A percentile compares a stretch with the other conserved stretches of the same genome.
These are phyloP conservation scores for Maconellicoccus hirsutus DNA, from an alignment of 1,140 invertebrate genomes.

Conservation along the genomic window DNA sequence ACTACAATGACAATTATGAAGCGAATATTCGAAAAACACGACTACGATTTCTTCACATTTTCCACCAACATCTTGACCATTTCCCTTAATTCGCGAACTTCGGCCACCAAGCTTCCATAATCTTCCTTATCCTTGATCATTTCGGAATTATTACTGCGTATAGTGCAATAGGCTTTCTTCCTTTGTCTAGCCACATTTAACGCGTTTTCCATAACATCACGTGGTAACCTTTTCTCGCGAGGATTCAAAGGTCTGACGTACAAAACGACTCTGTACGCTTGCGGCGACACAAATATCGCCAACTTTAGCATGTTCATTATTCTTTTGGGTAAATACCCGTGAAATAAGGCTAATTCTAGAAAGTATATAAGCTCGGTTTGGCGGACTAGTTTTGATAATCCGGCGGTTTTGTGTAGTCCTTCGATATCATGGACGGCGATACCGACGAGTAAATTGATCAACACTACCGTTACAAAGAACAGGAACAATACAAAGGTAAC, in stretches of 20 bases:
- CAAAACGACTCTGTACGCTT: conserved; percentile 59
- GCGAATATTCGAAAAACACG: not conserved
- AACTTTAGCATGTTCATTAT: conserved; percentile 56
- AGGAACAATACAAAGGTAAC: conserved; percentile 60
- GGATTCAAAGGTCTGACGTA: conserved; percentile 69
- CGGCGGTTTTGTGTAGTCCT: conserved; percentile 60
- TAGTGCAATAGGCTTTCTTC: not conserved
- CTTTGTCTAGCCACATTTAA: conserved; percentile 56
- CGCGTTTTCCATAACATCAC: conserved; percentile 58
- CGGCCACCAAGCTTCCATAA: not conserved
- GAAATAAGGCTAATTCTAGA: conserved; percentile 55
- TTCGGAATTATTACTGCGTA: not conserved
- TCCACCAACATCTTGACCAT: not conserved
- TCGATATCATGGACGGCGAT: conserved; percentile 71
- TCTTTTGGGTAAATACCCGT: conserved; percentile 53
- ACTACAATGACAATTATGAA: too few relatives aligned
- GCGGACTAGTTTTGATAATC: conserved; percentile 58
- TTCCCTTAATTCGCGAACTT: not conserved
- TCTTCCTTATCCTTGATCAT: not conserved
- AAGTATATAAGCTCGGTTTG: conserved; percentile 65
- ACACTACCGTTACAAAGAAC: conserved; percentile 62
- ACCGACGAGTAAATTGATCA: conserved; percentile 69
- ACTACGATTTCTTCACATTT: not conserved
- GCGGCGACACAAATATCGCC: conserved; percentile 58
- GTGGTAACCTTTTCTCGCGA: conserved; percentile 59